These are phyloP conservation scores for Ictalurus furcatus DNA, from an alignment of 2,113 vertebrate species.

Conservation along the genomic window DNA sequence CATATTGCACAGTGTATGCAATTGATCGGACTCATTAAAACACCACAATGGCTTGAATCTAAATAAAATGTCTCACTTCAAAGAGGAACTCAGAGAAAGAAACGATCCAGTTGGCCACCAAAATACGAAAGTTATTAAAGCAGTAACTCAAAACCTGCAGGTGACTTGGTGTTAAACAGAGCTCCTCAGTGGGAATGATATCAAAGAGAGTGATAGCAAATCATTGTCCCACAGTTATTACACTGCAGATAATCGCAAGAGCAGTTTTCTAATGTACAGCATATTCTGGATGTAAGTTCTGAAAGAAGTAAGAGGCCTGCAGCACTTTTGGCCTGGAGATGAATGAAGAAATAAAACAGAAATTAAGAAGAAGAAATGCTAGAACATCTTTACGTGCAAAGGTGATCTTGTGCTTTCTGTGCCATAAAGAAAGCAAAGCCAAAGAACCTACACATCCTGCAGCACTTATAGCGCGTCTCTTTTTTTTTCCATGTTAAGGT, in stretches of 20 bases:
- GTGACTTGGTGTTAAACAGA: slow-evolving; percentile 24
- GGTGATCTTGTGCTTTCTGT: background rate
- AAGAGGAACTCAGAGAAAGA: background rate
- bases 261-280: background rate
- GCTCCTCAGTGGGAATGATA: background rate
- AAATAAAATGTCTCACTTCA: slow-evolving; percentile 18
- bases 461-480: background rate
- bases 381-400: background rate
- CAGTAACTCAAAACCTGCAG: slow-evolving; percentile 38
- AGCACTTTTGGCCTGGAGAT: background rate
- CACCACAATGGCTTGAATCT: slow-evolving; percentile 15
- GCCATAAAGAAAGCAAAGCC: background rate
- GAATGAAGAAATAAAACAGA: slow-evolving; percentile 32
- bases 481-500: slow-evolving; percentile 12
- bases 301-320: background rate
- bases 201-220: slow-evolving; percentile 8
- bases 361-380: background rate
- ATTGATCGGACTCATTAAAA: slow-evolving; percentile 38
- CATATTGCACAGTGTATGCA: slow-evolving; percentile 22
- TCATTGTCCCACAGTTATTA: slow-evolving; percentile 18
- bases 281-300: background rate
- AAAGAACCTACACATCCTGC: background rate
- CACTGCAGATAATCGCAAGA: slow-evolving; percentile 2
- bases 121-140: slow-evolving; percentile 44
- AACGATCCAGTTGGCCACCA: background rate